Evolutionary conservation across 2,797 vertebrate species (phyloP).

Genomic region (Galago senegalensis): DNA sequence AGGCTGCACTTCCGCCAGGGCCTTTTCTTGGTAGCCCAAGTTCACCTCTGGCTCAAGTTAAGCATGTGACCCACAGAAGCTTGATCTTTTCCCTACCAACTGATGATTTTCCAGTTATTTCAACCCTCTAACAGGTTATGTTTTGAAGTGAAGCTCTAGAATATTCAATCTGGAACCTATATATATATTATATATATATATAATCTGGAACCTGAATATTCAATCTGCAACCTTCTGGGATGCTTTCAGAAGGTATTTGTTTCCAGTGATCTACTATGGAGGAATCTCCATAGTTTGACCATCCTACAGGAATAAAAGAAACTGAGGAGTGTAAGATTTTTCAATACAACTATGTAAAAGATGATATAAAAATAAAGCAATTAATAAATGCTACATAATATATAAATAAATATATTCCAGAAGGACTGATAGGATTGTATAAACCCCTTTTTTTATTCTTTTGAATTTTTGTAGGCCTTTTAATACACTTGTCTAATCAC

Average conservation of each 20-base stretch:
- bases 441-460: not conserved
- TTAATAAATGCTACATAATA: not conserved
- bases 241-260: slow-evolving; percentile 3
- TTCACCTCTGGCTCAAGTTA: not conserved
- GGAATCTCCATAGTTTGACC: not conserved
- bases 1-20: not conserved
- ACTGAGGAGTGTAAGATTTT: not conserved
- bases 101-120: not conserved
- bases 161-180: not conserved
- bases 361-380: not conserved
- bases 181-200: too few species aligned
- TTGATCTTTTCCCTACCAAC: not conserved
- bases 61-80: not conserved
- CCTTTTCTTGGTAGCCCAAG: not conserved
- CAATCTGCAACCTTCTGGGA: not conserved
- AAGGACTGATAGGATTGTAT: not conserved
- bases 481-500: not conserved
- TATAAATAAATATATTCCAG: not conserved
- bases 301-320: not conserved
- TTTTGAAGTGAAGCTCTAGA: not conserved
- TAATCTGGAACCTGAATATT: slow-evolving; percentile 4
- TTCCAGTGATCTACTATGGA: not conserved
- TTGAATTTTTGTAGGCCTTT: not conserved
- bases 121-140: not conserved
- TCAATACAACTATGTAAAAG: slow-evolving; percentile 24